phyloP scores from a whole-genome alignment of 2,888 invertebrate genomes.

The Amblyteles armatorius region DNA sequence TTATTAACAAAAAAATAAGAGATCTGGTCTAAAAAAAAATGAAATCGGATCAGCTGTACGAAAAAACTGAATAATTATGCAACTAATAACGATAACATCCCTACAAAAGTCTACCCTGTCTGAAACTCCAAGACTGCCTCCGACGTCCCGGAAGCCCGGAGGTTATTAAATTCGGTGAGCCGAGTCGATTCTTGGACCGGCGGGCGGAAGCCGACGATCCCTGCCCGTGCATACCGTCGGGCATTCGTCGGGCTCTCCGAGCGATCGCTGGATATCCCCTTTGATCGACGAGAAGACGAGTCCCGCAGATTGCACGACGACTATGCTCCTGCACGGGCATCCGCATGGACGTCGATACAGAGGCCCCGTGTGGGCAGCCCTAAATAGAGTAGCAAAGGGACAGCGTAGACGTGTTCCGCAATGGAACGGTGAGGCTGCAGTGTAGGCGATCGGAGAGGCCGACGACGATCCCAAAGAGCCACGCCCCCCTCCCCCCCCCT shows the following conservation, averaged over 20 bases:
- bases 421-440: not conserved
- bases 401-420: not conserved
- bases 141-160: not conserved
- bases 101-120: no score
- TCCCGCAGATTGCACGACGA: conserved; percentile 59
- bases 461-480: conserved; percentile 37
- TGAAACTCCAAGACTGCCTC: no score
- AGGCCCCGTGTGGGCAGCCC: conserved; percentile 8
- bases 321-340: conserved; percentile 61
- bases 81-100: no score
- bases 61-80: no score
- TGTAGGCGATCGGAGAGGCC: not conserved
- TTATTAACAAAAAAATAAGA: no score
- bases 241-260: conserved; percentile 34
- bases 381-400: conserved; percentile 41
- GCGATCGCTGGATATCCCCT: conserved; percentile 25
- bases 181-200: conserved; percentile 39
- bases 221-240: conserved; percentile 35
- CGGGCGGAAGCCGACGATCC: conserved; percentile 27
- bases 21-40: no score
- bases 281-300: conserved; percentile 58
- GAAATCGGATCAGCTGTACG: no score
- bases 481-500: conserved; percentile 58
- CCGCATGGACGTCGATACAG: conserved; percentile 4
- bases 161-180: conserved; percentile 61